Percentiles rank a stretch among this genome's conserved stretches.
These are phyloP conservation scores for Sebastes dallii DNA, from an alignment of 2,797 vertebrate species.

Conservation along the genomic window DNA sequence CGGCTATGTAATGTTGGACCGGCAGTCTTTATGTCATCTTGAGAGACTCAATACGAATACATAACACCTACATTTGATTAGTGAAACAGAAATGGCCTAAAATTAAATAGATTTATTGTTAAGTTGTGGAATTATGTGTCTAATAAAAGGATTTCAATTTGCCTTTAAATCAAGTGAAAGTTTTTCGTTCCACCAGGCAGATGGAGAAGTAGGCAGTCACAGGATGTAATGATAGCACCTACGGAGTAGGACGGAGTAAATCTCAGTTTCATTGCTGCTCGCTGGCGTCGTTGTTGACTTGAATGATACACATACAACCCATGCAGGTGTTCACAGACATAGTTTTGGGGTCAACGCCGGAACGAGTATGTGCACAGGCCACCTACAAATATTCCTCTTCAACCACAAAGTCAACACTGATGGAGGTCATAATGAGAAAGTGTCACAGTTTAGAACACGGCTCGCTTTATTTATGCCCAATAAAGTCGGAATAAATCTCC, in stretches of 20 bases:
- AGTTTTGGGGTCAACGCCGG: background rate
- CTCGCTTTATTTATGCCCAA: constrained; percentile 54
- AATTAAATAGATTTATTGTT: background rate
- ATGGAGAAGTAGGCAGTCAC: background rate
- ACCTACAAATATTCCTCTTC: constrained; percentile 23
- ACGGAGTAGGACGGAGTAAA: background rate
- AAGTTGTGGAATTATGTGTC: background rate
- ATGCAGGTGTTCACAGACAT: background rate
- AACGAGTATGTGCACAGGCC: background rate
- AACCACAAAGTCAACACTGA: constrained; percentile 41
- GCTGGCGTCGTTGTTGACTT: background rate
- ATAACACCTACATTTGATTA: background rate
- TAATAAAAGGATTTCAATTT: background rate
- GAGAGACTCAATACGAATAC: background rate
- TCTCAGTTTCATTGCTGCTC: background rate
- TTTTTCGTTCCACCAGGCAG: background rate
- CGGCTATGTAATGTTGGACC: background rate
- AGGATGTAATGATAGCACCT: background rate
- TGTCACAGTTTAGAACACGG: constrained; percentile 40
- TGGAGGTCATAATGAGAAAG: constrained; percentile 49
- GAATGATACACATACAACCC: background rate
- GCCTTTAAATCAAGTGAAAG: constrained; percentile 6
- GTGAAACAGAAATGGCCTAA: background rate
- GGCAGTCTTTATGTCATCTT: background rate
- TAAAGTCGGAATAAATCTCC: constrained; percentile 56